phyloP scores from a whole-genome alignment of 2,888 invertebrate genomes.

The Conops quadrifasciatus region DNA sequence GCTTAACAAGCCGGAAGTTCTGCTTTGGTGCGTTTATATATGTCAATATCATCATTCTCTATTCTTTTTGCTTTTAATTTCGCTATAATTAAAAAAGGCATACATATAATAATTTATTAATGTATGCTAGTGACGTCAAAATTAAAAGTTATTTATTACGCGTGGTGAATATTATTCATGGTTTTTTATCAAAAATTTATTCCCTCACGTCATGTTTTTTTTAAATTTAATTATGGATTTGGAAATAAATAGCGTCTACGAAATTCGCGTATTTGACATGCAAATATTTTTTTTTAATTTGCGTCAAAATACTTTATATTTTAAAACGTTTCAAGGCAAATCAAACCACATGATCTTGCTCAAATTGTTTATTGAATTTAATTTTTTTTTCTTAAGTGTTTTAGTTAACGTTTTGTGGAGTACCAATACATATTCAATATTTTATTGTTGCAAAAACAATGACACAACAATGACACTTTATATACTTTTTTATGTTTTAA shows the following conservation, averaged over 20 bases:
- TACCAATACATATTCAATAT: no score
- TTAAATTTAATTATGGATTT: neutral
- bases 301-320: no score
- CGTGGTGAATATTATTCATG: neutral
- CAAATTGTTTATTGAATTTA: neutral
- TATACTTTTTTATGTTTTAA: no score
- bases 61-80: no score
- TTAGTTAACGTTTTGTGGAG: no score
- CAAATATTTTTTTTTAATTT: no score
- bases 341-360: neutral
- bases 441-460: no score
- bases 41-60: no score
- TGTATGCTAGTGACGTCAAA: slow-evolving; percentile 43
- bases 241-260: neutral
- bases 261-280: neutral
- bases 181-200: neutral
- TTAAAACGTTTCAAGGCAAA: neutral
- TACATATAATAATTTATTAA: slow-evolving; percentile 10
- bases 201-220: neutral
- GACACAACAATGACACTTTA: no score
- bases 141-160: slow-evolving; percentile 15
- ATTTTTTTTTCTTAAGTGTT: neutral
- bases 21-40: no score
- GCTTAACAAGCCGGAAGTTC: no score
- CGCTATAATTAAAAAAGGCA: neutral